phyloP scores from a whole-genome alignment of 2,888 invertebrate species.

The Linhomoeus sp. region DNA sequence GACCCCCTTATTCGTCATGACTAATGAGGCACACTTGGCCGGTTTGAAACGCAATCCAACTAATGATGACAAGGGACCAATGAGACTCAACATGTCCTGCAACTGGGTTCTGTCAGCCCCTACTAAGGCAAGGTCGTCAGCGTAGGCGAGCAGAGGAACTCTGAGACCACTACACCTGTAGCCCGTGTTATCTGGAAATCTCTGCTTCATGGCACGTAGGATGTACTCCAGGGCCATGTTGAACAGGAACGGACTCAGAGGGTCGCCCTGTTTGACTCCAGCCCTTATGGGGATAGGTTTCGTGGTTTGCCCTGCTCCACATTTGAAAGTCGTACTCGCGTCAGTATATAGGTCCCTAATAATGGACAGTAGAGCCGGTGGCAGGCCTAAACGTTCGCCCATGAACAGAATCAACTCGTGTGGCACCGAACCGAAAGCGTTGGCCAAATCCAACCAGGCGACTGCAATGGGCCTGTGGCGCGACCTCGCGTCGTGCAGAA shows the following conservation, averaged over 20 bases:
- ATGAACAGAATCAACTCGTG: not conserved
- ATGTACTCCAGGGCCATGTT: not conserved
- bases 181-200: not conserved
- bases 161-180: not conserved
- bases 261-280: not conserved
- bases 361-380: not conserved
- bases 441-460: slow-evolving; percentile 26
- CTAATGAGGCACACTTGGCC: not conserved
- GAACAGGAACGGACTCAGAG: not conserved
- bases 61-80: not conserved
- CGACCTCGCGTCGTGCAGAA: slow-evolving; percentile 6
- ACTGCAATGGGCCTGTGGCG: slow-evolving; percentile 10
- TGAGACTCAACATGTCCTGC: not conserved
- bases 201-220: not conserved
- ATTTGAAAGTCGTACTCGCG: not conserved
- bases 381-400: not conserved
- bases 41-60: not conserved
- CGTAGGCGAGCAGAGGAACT: slow-evolving; percentile 7
- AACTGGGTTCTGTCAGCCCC: not conserved
- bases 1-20: not conserved
- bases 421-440: not conserved
- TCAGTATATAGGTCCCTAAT: not conserved
- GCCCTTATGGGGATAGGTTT: not conserved
- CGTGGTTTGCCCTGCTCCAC: not conserved
- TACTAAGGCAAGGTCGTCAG: slow-evolving; percentile 13